Evolutionary conservation across 2,797 vertebrate genomes (phyloP), one percentile per base, ranked within the genome.

Genomic region (Acanthurus tractus): DNA sequence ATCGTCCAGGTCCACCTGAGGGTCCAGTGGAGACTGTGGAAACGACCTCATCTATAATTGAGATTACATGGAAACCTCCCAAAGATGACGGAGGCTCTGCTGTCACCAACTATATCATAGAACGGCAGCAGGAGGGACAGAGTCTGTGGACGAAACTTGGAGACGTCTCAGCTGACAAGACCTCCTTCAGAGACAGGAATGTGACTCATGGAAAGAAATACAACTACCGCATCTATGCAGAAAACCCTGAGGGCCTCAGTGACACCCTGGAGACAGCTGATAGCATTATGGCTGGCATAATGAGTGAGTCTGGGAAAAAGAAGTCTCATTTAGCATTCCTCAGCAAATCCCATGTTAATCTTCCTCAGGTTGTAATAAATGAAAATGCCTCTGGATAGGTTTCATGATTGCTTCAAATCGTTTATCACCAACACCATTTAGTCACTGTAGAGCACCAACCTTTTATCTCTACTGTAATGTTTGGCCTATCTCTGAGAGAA

Each of bases 141-240:
- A 86, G 74, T 0, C 78, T 95, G 8, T 97, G 96, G 97, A 92
- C 88, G 17, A 92, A 94, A 42, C 75, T 96, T 57, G 96, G 95
- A 5, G 91, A 97, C 44, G 71, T 89, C 53, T 86, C 87, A 0
- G 88, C 84, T 13, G 92, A 93, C 81, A 90, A 75, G 50, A 93
- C 88, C 36, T 90, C 83, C 62, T 96, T 96, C 85, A 95, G 93
- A 1, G 95, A 95, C 0, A 86, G 89, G 77, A 93, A 94, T 58
- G 94, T 96, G 69, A 94, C 94, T 36, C 92, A 87, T 65, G 96
- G 95, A 74, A 92, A 72, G 80, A 96, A 93, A 84, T 97, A 96
- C 82, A 88, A 87, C 89, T 97, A 96, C 90, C 93, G 92, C 11
- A 94, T 97, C 88, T 94, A 86, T 17, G 95, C 97, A 0, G 87